Base-by-base conservation (phyloP, 2,113 vertebrate genomes). In the Myocastor coypus region DNA sequence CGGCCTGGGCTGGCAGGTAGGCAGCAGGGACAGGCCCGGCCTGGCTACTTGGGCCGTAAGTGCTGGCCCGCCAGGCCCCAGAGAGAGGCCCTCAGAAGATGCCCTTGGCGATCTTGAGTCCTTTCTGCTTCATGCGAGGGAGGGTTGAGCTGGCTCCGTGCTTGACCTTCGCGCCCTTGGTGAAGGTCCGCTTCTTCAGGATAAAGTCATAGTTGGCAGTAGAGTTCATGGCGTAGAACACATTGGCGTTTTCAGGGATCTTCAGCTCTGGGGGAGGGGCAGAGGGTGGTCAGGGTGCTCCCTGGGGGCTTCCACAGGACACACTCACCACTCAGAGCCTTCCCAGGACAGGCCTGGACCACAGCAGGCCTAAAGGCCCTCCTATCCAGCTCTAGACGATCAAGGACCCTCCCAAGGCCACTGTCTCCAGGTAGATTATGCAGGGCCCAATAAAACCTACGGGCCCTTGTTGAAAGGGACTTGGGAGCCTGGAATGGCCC, bases 221-320 rank as follows among this genome's bases (percentile, higher is more conserved):
- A 0, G 99, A 99, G 99, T 99, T 99, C 99, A 99, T 99, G 98
- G 99, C 99, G 0, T 99, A 99, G 98, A 99, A 99, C 94, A 99
- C 99, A 0, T 99, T 99, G 98, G 99, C 99, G 0, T 99, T 99
- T 98, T 99, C 99, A 0, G 99, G 99, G 97, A 99, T 99, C 93
- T 99, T 99, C 85, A 99, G 98, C 97, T 99, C 99, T 99, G 94
- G 34, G 50, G 90, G 73, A 50, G 42, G 34, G 73, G 82, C 2
- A 24, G 78, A 20, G 19, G 94, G 3, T 1, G 95, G 57, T 83
- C 0, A 3, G 75, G 46, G 68, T 19, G 63, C 40, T 40, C 10
- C 1, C 0, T 4, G 30, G 22, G 52, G 4, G 0, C 7, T n/a
- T 32, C 30, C 16, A 1, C 17, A 2, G 59, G 52, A 34, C 0